Base-by-base conservation (phyloP, 2,113 vertebrate genomes). In the Pantherophis guttatus region DNA sequence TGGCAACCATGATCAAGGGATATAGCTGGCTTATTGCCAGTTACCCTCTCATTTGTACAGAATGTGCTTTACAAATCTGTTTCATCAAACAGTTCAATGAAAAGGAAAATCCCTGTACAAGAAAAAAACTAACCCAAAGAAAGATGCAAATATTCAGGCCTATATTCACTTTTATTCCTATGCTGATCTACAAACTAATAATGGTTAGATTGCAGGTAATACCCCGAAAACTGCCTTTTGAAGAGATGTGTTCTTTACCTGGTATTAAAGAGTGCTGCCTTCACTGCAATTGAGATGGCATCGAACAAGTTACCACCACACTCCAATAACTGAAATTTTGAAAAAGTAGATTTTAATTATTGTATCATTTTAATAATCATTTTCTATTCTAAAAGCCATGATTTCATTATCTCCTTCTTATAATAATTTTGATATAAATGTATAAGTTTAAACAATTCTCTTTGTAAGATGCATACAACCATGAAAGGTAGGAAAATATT, bases 251-350 rank as follows among this genome's bases (percentile, higher is more conserved):
- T 94, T 75, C 48, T 97, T 97, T 97, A 99, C 99, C 99, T 99
- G 87, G 99, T 99, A 95, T 98, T 99, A 95, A 99, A 99, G 58
- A 99, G 98, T n/a, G 99, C 99, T n/a, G 99, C 99, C 95, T 99
- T 99, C 91, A 99, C 98, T 39, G 99, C 99, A 1, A 99, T 88
- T 29, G 99, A 99, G 94, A 99, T 98, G 53, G 99, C 98, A 87
- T 99, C 99, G 62, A 99, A 99, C 94, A 99, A 96, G 96, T 99
- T 99, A 93, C 99, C 99, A 70, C 99, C 99, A 96, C 99, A 99
- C 94, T 99, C 99, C 95, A 99, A 91, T 81, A 99, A 97, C 99
- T 99, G 96, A 48, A 87, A 91, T 24, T 89, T 94, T 62, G 70
- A 94, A 85, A 93, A 93, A 90, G 90, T 88, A 39, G 86, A 85